phyloP scores from a whole-genome alignment of 2,888 invertebrate genomes.

The Rhyacophila evoluta region DNA sequence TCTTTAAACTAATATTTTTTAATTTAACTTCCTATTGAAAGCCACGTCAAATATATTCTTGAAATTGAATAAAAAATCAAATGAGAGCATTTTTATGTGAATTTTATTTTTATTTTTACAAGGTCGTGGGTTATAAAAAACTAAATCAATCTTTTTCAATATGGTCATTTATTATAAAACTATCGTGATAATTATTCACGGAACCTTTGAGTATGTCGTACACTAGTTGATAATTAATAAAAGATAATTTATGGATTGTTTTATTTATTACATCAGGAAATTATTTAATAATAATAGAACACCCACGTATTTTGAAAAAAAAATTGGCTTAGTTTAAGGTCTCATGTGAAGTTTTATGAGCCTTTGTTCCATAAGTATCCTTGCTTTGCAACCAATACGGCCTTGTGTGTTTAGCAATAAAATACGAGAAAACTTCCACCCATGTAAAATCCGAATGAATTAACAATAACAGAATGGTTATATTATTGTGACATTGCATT shows the following conservation, averaged over 20 bases:
- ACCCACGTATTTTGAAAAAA: not conserved
- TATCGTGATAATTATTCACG: too few relatives aligned
- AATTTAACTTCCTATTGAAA: too few relatives aligned
- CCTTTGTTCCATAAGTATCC: not conserved
- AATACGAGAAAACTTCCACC: not conserved
- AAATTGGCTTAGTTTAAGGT: slow-evolving; percentile 9
- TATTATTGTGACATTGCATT: not conserved
- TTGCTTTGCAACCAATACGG: not conserved
- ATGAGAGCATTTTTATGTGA: too few relatives aligned
- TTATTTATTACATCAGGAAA: not conserved
- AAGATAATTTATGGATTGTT: not conserved
- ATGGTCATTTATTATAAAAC: too few relatives aligned
- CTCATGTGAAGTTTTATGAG: not conserved
- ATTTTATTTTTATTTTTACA: too few relatives aligned
- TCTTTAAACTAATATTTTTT: too few relatives aligned
- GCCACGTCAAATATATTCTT: too few relatives aligned
- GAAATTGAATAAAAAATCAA: too few relatives aligned
- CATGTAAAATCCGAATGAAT: not conserved
- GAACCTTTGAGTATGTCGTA: too few relatives aligned
- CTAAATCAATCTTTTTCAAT: too few relatives aligned
- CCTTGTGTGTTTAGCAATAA: not conserved
- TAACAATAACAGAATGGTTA: not conserved
- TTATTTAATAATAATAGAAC: not conserved
- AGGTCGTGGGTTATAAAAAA: too few relatives aligned
- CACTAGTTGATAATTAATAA: not conserved